Evolutionary conservation across 2,888 invertebrate species (phyloP).

Genomic region (Ferdinandea cuprea): DNA sequence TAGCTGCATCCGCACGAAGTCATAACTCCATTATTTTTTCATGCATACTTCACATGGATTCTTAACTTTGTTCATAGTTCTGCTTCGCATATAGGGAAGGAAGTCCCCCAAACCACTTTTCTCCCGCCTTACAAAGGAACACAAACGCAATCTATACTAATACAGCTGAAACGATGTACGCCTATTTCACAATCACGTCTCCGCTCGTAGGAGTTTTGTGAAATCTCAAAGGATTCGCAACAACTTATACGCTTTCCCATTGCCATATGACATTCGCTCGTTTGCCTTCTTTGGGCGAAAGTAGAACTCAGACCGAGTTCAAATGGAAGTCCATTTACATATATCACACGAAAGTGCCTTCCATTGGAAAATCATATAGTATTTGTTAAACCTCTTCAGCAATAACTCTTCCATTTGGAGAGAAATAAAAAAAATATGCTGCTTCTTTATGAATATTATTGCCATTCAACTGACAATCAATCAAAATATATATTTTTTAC

Average conservation of each 20-base stretch:
- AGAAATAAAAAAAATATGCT: not conserved
- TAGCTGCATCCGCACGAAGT: not conserved
- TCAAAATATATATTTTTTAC: slow-evolving; percentile 34
- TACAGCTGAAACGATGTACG: not conserved
- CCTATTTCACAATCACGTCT: not conserved
- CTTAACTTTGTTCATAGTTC: not conserved
- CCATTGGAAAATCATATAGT: too few relatives aligned
- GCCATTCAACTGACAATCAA: slow-evolving; percentile 24
- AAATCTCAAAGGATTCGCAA: not conserved
- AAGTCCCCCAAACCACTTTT: not conserved
- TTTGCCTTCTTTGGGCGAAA: too few relatives aligned
- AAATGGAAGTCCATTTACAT: too few relatives aligned
- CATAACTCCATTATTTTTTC: not conserved
- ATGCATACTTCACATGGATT: not conserved
- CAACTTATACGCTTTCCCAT: not conserved
- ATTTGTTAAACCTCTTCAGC: too few relatives aligned
- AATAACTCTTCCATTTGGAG: too few relatives aligned
- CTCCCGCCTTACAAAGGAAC: not conserved
- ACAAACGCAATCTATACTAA: not conserved
- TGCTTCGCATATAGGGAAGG: not conserved
- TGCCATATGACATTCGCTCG: not conserved
- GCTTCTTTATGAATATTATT: slow-evolving; percentile 5
- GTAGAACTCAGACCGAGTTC: too few relatives aligned
- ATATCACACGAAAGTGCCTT: too few relatives aligned
- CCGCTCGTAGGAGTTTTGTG: not conserved